Evolutionary conservation across 2,888 invertebrate genomes (phyloP), one percentile per base, ranked within the genome.

Genomic region (Osmoderma eremita): DNA sequence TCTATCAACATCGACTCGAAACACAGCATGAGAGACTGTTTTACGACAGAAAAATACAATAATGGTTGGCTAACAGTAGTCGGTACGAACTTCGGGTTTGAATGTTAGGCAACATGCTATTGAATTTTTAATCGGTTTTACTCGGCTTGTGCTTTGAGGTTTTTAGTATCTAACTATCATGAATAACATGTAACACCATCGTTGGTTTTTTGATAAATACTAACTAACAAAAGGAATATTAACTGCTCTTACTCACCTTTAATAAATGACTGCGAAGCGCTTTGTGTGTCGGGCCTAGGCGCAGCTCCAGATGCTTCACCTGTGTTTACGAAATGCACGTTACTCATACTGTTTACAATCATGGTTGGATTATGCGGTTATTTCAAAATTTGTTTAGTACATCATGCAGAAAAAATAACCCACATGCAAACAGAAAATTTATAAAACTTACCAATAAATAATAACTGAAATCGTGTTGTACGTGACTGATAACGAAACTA

Each of bases 381-480:
- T 53, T 45, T 54, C 56, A 66, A 42, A n/a, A 42, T 41, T 63
- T 20, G 15, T 49, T 63, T 50, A 58, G 45, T 42, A 42, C 17
- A 10, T 22, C 58, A 58, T 61, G 58, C 58, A 61, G 61, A 58
- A 65, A 67, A 62, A 67, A 10, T 2, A 62, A 69, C 64, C 66
- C 39, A 13, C 70, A 70, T 70, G 70, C 70, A 67, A 71, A 72
- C 54, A 64, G 49, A 70, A 72, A 70, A 51, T 18, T 10, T 38
- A 45, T 30, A 58, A 71, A 73, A 73, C 73, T 73, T 71, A 73
- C 73, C 72, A 65, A 66, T 67, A 70, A 70, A 70, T 67, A 30
- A 30, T 30, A 66, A 65, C 69, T 68, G 64, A 65, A 69, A 67
- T 62, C 69, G 70, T 66, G 63, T 51, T 65, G 63, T 64, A 61